Evolutionary conservation across 2,113 vertebrate genomes (phyloP), one percentile per base, ranked within the genome.

Genomic region (Leucosticte australis): DNA sequence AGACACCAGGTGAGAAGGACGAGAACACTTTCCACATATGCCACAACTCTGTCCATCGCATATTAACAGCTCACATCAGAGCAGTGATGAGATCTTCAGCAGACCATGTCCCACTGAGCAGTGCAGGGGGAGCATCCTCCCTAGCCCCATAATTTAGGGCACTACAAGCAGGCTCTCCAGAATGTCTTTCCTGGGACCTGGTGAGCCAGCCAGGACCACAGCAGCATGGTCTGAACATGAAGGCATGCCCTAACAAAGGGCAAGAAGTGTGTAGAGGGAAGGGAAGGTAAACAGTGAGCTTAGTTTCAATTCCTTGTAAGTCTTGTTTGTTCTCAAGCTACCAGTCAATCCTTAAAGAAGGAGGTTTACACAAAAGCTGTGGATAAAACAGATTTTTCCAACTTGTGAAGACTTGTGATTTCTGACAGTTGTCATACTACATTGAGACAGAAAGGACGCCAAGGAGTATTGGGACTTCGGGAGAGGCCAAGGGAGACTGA

Each of bases 151-250:
- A 26, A 5, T 30, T 67, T 24, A 46, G 55, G 59, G 53, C 16
- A 41, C 37, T n/a, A 67, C 4, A 11, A 78, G n/a, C 35, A 76
- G 30, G 42, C 27, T 35, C 73, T 39, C 4, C 2, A 73, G 53
- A 16, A 70, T 6, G 3, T 21, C 52, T 14, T 37, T 35, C 69
- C 39, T 23, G 5, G 31, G 39, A 77, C 12, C 31, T 3, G 5
- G 39, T 0, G 0, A 83, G 56, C 31, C 31, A 4, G 56, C 15
- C 26, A 7, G 49, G 35, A 81, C 39, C 33, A 31, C 0, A 76
- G 60, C 64, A 86, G 65, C 75, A 53, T 1, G 23, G 70, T 17
- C 53, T 78, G 56, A 55, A 79, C 65, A 21, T 9, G 67, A 91
- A 91, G 82, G 78, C 67, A 57, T 28, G 0, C 37, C 27, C 71